These are phyloP conservation scores for Manduca sexta DNA, from an alignment of 1,140 invertebrate species.

Conservation along the genomic window DNA sequence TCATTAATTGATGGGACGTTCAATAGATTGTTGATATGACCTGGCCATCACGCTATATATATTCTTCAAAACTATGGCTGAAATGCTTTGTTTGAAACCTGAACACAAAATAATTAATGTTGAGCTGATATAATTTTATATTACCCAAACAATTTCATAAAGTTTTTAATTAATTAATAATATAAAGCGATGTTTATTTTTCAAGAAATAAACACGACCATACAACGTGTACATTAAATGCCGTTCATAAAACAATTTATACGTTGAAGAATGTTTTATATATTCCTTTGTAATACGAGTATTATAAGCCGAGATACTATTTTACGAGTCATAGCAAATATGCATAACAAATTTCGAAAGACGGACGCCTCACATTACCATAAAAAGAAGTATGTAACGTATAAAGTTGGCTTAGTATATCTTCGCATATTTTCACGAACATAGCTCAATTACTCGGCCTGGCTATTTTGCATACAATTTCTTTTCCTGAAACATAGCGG, in stretches of 20 bases:
- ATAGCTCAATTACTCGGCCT: conserved; percentile 20
- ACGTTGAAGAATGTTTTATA: background rate
- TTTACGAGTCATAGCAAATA: conserved; percentile 18
- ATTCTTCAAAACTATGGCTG: no score
- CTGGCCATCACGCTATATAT: no score
- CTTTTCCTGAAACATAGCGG: conserved; percentile 10
- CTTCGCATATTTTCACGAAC: conserved; percentile 29
- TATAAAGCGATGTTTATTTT: no score
- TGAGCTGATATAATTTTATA: no score
- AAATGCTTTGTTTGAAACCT: no score
- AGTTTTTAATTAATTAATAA: no score
- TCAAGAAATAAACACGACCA: no score
- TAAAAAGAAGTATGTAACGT: conserved; percentile 26
- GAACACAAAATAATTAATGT: no score
- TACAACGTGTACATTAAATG: no score
- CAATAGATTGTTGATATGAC: no score
- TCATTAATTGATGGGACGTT: no score
- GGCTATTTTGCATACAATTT: conserved; percentile 19
- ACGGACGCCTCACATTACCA: conserved; percentile 26
- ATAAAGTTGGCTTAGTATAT: conserved; percentile 17
- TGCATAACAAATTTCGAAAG: conserved; percentile 23
- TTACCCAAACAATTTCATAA: no score
- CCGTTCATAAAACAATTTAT: background rate
- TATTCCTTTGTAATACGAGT: background rate
- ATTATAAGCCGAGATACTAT: background rate